Evolutionary conservation across 2,113 vertebrate genomes (phyloP), one percentile per base, ranked within the genome.

Genomic region (Antennarius striatus): DNA sequence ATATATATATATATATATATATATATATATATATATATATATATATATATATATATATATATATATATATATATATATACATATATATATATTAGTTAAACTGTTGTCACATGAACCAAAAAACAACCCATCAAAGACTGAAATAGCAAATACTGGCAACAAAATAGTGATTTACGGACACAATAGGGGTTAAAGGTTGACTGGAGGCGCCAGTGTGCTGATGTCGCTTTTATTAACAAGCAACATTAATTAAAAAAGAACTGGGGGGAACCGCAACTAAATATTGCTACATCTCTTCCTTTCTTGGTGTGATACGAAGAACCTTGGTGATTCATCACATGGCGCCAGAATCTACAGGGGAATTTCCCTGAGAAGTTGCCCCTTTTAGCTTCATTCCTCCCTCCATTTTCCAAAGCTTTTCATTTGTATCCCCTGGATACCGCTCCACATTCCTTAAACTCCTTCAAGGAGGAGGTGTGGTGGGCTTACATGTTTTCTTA

Each of bases 341-440:
- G 85, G 84, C 89, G 93, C 82, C 78, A 82, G 87, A 91, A 86
- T 84, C 90, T 93, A 58, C 68, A 71, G 87, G 87, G 91, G 89
- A 92, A 93, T 93, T 92, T 92, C 87, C 93, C 71, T 90, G 88
- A 86, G 91, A 93, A 88, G 89, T 81, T 80, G 73, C 86, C 89
- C 78, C 59, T 30, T 7, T 87, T 90, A 91, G 82, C 87, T 91
- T 88, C 71, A 88, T 92, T 93, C 91, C 89, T 93, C 84, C 82
- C 84, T 80, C 89, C 86, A 94, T 94, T 92, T 94, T 85, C 87
- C 67, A 91, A 89, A 90, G 91, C 89, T 93, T 95, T 95, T 94
- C 88, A 93, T 93, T 91, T 83, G 91, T 92, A 92, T 92, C 89
- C 93, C 88, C 91, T 94, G 91, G 93, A 94, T 95, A 95, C 94